A percentile compares a stretch with the other conserved stretches of the same genome.
Conservation (phyloP, 64 coral and sea anemone genomes). For the Dendrophyllia cribrosa region DNA sequence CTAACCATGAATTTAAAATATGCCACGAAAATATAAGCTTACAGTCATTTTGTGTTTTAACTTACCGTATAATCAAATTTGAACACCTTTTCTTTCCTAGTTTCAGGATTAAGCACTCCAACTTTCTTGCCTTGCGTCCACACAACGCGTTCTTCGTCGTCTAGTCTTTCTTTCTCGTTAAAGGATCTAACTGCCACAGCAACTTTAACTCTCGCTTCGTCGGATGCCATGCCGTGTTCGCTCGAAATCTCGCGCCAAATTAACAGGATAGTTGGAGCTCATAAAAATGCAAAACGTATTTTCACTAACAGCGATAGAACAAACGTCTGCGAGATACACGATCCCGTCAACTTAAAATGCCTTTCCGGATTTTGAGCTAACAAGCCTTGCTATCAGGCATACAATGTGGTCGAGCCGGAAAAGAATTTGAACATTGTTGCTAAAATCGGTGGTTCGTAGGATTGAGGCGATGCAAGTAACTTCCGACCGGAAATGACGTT, state of each 20-base stretch:
- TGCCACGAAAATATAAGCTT: background rate
- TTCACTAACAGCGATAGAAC: background rate
- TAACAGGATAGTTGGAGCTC: background rate
- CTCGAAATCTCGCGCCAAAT: conserved; percentile 78
- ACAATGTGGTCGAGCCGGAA: conserved; percentile 1
- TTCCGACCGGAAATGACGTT: conserved; percentile 81
- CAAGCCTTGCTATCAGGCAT: background rate
- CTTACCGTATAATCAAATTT: conserved; percentile 70
- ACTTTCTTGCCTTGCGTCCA: conserved; percentile 41
- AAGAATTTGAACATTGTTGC: background rate
- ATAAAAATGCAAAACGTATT: background rate
- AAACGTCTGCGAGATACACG: background rate
- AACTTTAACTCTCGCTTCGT: conserved; percentile 35
- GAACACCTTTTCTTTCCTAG: conserved; percentile 40
- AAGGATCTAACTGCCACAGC: conserved; percentile 48
- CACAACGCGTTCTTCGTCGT: conserved; percentile 41
- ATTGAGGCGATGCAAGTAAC: conserved; percentile 42
- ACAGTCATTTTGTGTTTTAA: background rate
- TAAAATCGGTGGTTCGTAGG: background rate
- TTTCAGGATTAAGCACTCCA: conserved; percentile 54
- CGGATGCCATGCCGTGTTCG: conserved; percentile 24
- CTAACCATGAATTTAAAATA: background rate
- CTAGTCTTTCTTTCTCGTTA: conserved; percentile 40
- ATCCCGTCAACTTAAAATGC: background rate
- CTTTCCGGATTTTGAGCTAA: background rate